phyloP scores from a whole-genome alignment of 2,113 vertebrate species.

The Pteropus alecto region DNA sequence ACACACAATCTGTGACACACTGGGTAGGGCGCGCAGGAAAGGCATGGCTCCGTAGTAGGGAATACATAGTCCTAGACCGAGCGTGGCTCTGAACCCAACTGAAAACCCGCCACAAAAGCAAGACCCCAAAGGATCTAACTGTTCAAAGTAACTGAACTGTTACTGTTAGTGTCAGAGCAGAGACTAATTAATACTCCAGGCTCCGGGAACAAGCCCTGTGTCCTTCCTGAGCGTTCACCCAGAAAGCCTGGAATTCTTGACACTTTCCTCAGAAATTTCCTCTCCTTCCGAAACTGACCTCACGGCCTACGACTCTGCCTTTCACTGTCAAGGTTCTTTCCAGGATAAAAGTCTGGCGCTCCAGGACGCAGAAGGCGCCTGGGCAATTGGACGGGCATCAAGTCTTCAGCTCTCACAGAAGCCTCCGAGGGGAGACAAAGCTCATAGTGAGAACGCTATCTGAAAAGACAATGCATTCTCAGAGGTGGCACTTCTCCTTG shows the following conservation, averaged over 20 bases:
- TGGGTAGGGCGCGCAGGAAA: not conserved
- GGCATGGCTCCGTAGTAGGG: not conserved
- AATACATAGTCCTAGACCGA: not conserved
- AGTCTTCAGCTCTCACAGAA: not conserved
- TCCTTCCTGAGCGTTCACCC: not conserved
- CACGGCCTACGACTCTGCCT: not conserved
- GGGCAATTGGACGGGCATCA: not conserved
- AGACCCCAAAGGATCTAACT: not conserved
- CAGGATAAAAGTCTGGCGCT: not conserved
- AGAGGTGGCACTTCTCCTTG: not conserved
- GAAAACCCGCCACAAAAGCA: not conserved
- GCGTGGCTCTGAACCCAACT: not conserved
- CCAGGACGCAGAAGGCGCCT: not conserved
- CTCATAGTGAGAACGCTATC: not conserved
- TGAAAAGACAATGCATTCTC: not conserved
- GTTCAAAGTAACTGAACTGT: not conserved
- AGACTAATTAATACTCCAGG: not conserved
- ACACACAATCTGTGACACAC: not conserved
- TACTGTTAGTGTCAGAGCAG: not conserved
- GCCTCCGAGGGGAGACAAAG: not conserved
- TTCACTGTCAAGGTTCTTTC: not conserved
- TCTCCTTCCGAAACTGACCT: not conserved
- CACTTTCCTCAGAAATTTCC: not conserved
- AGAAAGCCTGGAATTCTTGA: not conserved
- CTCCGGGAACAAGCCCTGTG: not conserved